Evolutionary conservation across 2,888 invertebrate species (phyloP).

Genomic region (Drosophila stalkeri): DNA sequence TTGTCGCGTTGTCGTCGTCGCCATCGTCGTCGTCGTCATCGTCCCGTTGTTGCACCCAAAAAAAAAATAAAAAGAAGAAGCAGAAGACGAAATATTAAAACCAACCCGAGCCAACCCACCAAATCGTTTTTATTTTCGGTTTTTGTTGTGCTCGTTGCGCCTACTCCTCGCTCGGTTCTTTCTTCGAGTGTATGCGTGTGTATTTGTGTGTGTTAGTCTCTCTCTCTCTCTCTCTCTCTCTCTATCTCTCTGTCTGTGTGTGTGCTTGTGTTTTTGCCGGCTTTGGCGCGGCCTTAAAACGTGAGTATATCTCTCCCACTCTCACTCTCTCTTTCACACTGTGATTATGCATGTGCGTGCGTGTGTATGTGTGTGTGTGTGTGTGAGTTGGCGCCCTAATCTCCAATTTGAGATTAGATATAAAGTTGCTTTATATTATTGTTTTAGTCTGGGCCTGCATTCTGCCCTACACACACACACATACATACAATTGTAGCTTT

Average conservation of each 20-base stretch:
- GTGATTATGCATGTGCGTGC: conserved; percentile 2
- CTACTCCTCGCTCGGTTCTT: conserved; percentile 26
- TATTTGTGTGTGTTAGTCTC: background rate
- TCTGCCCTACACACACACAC: background rate
- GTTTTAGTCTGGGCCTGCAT: conserved; percentile 52
- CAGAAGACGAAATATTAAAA: conserved; percentile 4
- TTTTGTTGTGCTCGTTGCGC: conserved; percentile 23
- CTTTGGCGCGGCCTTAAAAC: conserved; percentile 76
- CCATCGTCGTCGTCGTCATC: conserved; percentile 28
- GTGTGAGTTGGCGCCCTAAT: conserved; percentile 69
- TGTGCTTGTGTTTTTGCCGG: conserved; percentile 58
- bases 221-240: too few relatives aligned
- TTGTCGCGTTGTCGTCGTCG: conserved; percentile 55
- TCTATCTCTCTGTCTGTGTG: conserved; percentile 4
- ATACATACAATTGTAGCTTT: conserved; percentile 17
- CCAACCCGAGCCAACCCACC: conserved; percentile 34
- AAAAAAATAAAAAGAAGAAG: conserved; percentile 4
- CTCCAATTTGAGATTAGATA: conserved; percentile 84
- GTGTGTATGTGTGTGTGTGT: conserved; percentile 17
- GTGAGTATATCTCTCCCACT: conserved; percentile 57
- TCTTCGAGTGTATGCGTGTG: background rate
- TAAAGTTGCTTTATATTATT: conserved; percentile 68
- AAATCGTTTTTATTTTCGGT: conserved; percentile 5
- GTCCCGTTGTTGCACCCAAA: conserved; percentile 59
- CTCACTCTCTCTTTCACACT: background rate